Base-by-base conservation (phyloP, 64 coral and sea anemone genomes). In the Catalaphyllia jardinei region DNA sequence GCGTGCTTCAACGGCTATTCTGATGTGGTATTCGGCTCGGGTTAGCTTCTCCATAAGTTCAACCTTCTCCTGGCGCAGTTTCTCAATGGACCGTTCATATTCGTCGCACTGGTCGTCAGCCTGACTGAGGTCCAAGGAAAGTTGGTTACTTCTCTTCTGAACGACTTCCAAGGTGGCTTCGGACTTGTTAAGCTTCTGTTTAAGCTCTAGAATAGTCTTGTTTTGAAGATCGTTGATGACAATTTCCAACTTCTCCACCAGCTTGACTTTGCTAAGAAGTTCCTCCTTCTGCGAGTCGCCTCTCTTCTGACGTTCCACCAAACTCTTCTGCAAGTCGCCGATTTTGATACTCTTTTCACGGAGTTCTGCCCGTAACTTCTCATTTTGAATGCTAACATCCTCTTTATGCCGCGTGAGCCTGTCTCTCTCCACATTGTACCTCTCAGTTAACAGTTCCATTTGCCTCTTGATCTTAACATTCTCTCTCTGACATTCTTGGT, bases 271-370 rank as follows among this genome's bases (percentile, higher is more conserved):
- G 0, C 49, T n/a, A 7, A 50, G 28, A 20, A 87, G 59, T 29
- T 92, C 84, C 74, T 79, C 84, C 39, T 71, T 71, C 10, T 49
- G 22, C 7, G 52, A 31, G 25, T 83, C 77, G 7, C 55, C 69
- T n/a, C 51, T 91, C 71, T 76, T 91, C 52, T 91, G 64, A 19
- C 67, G 29, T 25, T 85, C 81, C 9, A 85, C 81, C 63, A 85
- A 52, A 24, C 27, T 31, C 62, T 51, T 85, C 63, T 85, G 81
- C 63, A 85, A 52, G 38, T 85, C 81, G 6, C 81, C 81, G 19
- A 85, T n/a, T 62, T 85, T 85, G n/a, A 8, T 19, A 18, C 81
- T 51, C 35, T 85, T 85, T 51, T 85, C 81, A 10, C 81, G 81
- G 14, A 85, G 81, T 42, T 85, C 81, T 27, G 38, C 71, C 17